A percentile compares a stretch with the other conserved stretches of the same genome.
phyloP scores from a whole-genome alignment of 2,888 invertebrate species.

The Pegoplata infirma region DNA sequence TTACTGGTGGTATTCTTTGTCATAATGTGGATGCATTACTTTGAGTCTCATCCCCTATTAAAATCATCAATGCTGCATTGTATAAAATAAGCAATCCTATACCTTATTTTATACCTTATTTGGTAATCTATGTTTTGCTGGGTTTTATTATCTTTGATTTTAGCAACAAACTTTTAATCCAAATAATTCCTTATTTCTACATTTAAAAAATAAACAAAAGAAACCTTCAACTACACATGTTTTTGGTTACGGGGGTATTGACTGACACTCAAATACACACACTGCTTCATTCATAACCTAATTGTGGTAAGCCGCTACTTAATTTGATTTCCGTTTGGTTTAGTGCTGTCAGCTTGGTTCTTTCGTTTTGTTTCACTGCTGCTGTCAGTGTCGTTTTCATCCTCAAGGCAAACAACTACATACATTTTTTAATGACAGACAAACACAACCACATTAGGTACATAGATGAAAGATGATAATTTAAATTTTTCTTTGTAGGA shows the following conservation, averaged over 20 bases:
- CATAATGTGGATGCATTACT: too few species aligned
- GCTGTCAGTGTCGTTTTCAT: slow-evolving; percentile 40
- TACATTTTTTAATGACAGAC: slow-evolving; percentile 41
- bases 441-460: slow-evolving; percentile 5
- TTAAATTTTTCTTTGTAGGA: too few species aligned
- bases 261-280: background rate
- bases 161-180: slow-evolving; percentile 18
- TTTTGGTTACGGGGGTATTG: background rate
- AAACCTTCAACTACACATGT: slow-evolving; percentile 17
- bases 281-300: slow-evolving; percentile 29
- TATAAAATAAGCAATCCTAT: too few species aligned
- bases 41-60: too few species aligned
- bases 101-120: too few species aligned
- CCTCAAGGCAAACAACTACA: slow-evolving; percentile 33
- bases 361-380: background rate
- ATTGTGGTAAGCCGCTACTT: slow-evolving; percentile 53
- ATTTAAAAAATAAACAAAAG: slow-evolving; percentile 12
- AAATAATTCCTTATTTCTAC: slow-evolving; percentile 3
- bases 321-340: slow-evolving; percentile 43
- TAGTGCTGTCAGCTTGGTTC: slow-evolving; percentile 8
- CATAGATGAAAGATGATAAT: background rate
- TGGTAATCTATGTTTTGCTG: too few species aligned
- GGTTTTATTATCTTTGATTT: background rate
- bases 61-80: too few species aligned
- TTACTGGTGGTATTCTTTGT: too few species aligned